Percentiles rank a stretch among this genome's conserved stretches.
phyloP scores from a whole-genome alignment of 2,797 vertebrate species.

The Psittacula derbiana region DNA sequence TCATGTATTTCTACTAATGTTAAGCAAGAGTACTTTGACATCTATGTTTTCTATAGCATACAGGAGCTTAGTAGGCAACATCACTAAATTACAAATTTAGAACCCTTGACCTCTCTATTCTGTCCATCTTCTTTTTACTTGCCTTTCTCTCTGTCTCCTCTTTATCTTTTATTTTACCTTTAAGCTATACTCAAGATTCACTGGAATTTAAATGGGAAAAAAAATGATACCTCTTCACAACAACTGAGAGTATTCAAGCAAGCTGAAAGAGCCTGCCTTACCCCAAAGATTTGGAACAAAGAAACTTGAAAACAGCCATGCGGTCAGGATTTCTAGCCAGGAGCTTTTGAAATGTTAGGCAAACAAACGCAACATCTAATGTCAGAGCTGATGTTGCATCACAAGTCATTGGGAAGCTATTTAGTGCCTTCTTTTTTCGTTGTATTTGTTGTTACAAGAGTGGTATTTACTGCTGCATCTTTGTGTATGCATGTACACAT shows the following conservation, averaged over 20 bases:
- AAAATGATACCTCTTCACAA: neutral
- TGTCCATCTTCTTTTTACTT: neutral
- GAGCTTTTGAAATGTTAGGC: constrained; percentile 30
- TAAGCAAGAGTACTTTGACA: neutral
- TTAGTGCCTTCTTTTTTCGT: neutral
- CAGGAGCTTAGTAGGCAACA: neutral
- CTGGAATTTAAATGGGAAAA: neutral
- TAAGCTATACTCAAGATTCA: neutral
- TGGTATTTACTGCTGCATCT: neutral
- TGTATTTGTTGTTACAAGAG: neutral
- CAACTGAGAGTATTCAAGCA: neutral
- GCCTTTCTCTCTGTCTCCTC: neutral
- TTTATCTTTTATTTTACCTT: neutral
- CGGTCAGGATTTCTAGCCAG: neutral
- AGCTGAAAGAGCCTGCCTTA: neutral
- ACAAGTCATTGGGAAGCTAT: neutral
- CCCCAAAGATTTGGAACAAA: constrained; percentile 8
- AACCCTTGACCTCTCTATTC: neutral
- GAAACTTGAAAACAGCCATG: neutral
- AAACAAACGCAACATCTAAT: constrained; percentile 11
- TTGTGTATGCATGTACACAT: neutral
- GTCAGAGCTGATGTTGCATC: constrained; percentile 27
- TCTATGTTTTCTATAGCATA: neutral
- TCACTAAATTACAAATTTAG: neutral
- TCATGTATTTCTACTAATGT: neutral